Percentiles rank a stretch among this genome's conserved stretches.
phyloP scores from a whole-genome alignment of 2,888 invertebrate genomes.

The Nephrotoma flavescens region DNA sequence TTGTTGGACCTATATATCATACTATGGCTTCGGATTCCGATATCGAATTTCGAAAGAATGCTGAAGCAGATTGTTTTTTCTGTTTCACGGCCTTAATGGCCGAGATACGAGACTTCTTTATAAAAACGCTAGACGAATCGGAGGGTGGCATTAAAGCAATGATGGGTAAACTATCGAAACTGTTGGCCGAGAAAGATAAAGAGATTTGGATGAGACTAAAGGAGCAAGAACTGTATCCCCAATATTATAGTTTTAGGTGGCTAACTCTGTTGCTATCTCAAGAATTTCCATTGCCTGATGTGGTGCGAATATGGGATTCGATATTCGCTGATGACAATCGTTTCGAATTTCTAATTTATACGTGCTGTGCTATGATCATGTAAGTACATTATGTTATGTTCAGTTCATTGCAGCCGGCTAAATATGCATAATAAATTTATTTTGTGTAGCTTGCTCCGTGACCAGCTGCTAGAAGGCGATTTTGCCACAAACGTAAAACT shows the following conservation, averaged over 20 bases:
- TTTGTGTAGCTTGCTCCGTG: conserved; percentile 55
- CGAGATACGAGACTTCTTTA: conserved; percentile 94
- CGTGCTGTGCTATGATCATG: conserved; percentile 97
- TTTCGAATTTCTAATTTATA: conserved; percentile 80
- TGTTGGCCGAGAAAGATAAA: conserved; percentile 62
- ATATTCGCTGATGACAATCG: conserved; percentile 80
- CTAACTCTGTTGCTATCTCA: conserved; percentile 87
- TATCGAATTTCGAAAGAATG: conserved; percentile 61
- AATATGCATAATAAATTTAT: not conserved
- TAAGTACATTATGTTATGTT: conserved; percentile 37
- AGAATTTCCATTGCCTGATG: conserved; percentile 95
- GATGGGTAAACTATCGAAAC: conserved; percentile 69
- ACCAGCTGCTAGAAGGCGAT: conserved; percentile 71
- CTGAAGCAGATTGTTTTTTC: conserved; percentile 96
- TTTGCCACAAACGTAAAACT: conserved; percentile 90
- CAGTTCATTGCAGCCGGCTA: not conserved
- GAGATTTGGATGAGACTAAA: conserved; percentile 63
- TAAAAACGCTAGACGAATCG: conserved; percentile 86
- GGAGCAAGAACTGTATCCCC: conserved; percentile 77
- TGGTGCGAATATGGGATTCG: conserved; percentile 94
- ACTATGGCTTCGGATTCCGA: conserved; percentile 87
- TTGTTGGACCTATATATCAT: conserved; percentile 96
- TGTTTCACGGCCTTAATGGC: conserved; percentile 97
- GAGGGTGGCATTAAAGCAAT: conserved; percentile 81
- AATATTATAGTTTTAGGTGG: conserved; percentile 97